phyloP scores from a whole-genome alignment of 1,140 invertebrate species.

The Drosophila sp. region DNA sequence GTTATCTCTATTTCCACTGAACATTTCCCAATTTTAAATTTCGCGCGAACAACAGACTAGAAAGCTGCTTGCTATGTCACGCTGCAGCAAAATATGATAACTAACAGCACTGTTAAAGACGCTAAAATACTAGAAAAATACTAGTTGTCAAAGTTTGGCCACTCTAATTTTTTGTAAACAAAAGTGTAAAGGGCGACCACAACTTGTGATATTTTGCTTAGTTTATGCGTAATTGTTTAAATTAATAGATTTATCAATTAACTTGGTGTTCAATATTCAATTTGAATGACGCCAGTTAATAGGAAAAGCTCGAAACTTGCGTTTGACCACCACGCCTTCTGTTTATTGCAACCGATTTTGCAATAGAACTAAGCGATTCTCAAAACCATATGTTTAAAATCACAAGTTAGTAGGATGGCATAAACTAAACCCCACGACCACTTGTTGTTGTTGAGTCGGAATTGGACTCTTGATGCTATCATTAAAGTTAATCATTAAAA shows the following conservation, averaged over 20 bases:
- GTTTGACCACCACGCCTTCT: not conserved
- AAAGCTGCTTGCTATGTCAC: not conserved
- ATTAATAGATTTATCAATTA: not conserved
- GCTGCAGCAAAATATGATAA: not conserved
- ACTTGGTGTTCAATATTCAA: not conserved
- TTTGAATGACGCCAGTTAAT: not conserved
- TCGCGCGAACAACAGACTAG: not conserved
- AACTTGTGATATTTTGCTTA: not conserved
- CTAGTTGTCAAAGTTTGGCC: not conserved
- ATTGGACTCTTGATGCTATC: constrained; percentile 10
- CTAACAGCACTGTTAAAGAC: not conserved
- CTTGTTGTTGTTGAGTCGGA: constrained; percentile 2
- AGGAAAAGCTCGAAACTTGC: not conserved
- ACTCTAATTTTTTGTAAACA: not conserved
- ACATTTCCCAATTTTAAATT: not conserved
- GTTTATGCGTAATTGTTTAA: not conserved
- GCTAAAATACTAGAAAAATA: not conserved
- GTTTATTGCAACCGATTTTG: not conserved
- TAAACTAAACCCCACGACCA: constrained; percentile 5
- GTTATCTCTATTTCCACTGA: too few relatives aligned
- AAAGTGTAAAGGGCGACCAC: not conserved
- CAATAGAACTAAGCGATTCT: not conserved
- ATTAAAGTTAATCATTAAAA: constrained; percentile 16
- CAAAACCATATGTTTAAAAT: not conserved
- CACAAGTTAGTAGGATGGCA: not conserved